Evolutionary conservation across 2,888 invertebrate genomes (phyloP).

Genomic region (Macropis europaea): DNA sequence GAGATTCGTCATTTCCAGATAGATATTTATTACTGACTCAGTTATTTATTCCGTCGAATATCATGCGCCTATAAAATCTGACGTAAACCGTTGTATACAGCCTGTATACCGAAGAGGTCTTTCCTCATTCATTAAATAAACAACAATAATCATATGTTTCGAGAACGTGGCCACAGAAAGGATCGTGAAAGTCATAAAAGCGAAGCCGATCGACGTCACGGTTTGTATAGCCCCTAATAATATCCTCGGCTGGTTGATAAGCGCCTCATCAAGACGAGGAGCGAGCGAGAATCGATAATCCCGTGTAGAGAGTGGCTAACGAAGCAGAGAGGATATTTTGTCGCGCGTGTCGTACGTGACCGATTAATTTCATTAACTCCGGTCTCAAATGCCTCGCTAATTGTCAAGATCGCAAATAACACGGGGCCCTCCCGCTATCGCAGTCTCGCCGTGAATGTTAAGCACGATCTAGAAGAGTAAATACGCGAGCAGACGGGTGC

Average conservation of each 20-base stretch:
- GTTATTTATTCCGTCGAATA: too few relatives aligned
- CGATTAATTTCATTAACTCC: slow-evolving; percentile 40
- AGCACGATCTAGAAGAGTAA: not conserved
- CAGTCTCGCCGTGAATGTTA: not conserved
- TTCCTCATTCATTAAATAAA: too few relatives aligned
- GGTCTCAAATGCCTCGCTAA: slow-evolving; percentile 28
- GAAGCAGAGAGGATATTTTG: slow-evolving; percentile 31
- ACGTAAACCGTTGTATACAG: too few relatives aligned
- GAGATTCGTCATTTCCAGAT: too few relatives aligned
- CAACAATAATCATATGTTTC: too few relatives aligned
- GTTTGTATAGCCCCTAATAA: not conserved
- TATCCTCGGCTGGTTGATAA: slow-evolving; percentile 10
- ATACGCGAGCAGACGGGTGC: not conserved
- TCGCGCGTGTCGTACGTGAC: slow-evolving; percentile 22
- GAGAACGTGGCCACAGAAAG: too few relatives aligned
- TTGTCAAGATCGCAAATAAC: slow-evolving; percentile 23
- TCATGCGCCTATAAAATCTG: too few relatives aligned
- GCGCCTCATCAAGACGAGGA: slow-evolving; percentile 15
- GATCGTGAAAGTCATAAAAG: too few relatives aligned
- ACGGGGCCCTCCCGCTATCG: not conserved
- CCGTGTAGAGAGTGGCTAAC: slow-evolving; percentile 16
- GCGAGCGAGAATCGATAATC: slow-evolving; percentile 35
- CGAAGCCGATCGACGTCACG: too few relatives aligned
- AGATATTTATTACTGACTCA: too few relatives aligned
- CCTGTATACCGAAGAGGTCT: too few relatives aligned